phyloP scores from a whole-genome alignment of 2,888 invertebrate genomes.

The Gortyna flavago region DNA sequence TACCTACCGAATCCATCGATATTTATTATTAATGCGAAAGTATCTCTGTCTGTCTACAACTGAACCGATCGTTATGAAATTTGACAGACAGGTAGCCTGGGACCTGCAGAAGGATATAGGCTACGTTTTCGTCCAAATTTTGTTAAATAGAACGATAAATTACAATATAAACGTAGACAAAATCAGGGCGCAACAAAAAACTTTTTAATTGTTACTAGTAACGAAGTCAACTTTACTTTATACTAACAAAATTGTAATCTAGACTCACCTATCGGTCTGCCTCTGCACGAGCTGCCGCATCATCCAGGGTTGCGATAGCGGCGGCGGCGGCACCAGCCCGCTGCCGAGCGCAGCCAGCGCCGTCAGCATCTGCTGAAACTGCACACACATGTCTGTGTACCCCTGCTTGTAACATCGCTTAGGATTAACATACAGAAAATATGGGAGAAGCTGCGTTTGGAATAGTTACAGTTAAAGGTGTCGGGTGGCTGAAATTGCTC shows the following conservation, averaged over 20 bases:
- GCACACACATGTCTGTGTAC: slow-evolving; percentile 72
- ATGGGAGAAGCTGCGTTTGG: background rate
- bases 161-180: too few relatives aligned
- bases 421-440: slow-evolving; percentile 18
- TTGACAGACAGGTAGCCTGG: too few relatives aligned
- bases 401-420: slow-evolving; percentile 59
- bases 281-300: slow-evolving; percentile 86
- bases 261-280: slow-evolving; percentile 81
- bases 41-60: too few relatives aligned
- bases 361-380: slow-evolving; percentile 92
- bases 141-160: too few relatives aligned
- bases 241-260: background rate
- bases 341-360: slow-evolving; percentile 92
- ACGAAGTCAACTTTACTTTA: too few relatives aligned
- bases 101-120: too few relatives aligned
- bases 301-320: slow-evolving; percentile 88
- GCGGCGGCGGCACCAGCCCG: slow-evolving; percentile 88
- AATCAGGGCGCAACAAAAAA: too few relatives aligned
- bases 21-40: too few relatives aligned
- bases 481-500: background rate
- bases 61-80: too few relatives aligned
- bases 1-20: too few relatives aligned
- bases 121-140: too few relatives aligned
- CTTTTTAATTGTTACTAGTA: too few relatives aligned
- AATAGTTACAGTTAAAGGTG: background rate